Percentiles rank a stretch among this genome's conserved stretches.
phyloP scores from a whole-genome alignment of 2,888 invertebrate genomes.

The Colostygia pectinataria region DNA sequence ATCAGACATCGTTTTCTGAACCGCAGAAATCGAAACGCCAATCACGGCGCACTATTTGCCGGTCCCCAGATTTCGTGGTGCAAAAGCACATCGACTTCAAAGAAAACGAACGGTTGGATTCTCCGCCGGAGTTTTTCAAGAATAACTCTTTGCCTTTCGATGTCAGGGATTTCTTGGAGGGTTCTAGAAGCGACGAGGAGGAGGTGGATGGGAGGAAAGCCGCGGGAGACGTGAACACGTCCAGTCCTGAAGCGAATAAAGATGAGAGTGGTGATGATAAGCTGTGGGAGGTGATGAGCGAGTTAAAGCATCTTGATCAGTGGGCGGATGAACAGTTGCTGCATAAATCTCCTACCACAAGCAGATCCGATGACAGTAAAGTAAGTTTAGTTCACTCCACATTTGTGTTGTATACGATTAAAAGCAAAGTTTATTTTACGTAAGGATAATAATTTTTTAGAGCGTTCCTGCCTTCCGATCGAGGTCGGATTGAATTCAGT shows the following conservation, averaged over 20 bases:
- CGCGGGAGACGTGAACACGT: constrained; percentile 45
- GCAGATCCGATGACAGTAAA: constrained; percentile 69
- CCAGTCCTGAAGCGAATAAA: constrained; percentile 52
- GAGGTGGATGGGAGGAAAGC: constrained; percentile 55
- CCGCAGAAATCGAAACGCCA: constrained; percentile 49
- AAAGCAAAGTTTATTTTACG: no score
- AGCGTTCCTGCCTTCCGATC: no score
- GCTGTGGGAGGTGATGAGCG: constrained; percentile 72
- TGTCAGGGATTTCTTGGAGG: constrained; percentile 55
- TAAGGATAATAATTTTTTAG: no score
- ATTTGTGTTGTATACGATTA: no score
- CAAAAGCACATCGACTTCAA: constrained; percentile 69
- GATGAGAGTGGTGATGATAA: constrained; percentile 59
- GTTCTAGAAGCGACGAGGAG: constrained; percentile 46
- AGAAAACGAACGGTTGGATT: constrained; percentile 51
- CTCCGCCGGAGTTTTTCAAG: constrained; percentile 65
- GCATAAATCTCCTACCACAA: constrained; percentile 50
- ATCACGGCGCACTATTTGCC: constrained; percentile 42
- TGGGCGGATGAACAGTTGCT: constrained; percentile 74
- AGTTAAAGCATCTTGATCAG: constrained; percentile 67
- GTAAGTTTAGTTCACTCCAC: constrained; percentile 45
- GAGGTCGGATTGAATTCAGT: no score
- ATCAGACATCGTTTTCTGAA: constrained; percentile 57
- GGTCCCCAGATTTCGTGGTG: constrained; percentile 53
- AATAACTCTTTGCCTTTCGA: constrained; percentile 66